These are phyloP conservation scores for Onychomys leucogaster DNA, from an alignment of 2,797 vertebrate species.

Conservation along the genomic window DNA sequence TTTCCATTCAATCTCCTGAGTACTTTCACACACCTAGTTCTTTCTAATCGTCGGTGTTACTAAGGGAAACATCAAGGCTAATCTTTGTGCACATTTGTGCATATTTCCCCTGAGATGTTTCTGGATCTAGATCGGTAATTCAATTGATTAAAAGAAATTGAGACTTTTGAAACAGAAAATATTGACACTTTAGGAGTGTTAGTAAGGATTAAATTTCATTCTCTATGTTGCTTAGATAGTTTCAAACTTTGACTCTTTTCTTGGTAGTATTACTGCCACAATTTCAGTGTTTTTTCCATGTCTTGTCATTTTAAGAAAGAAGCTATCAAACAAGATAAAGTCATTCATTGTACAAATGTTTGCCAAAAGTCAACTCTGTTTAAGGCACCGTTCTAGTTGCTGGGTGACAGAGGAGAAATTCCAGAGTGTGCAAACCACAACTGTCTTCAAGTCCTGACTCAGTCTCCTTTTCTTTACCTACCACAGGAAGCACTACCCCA, in stretches of 20 bases:
- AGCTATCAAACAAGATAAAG: neutral
- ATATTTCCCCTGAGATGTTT: constrained; percentile 53
- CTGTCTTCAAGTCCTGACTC: neutral
- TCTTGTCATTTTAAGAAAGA: constrained; percentile 21
- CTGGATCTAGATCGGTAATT: neutral
- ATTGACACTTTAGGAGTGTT: neutral
- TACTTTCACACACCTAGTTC: neutral
- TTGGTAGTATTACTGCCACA: neutral
- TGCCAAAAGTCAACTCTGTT: neutral
- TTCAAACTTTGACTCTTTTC: constrained; percentile 56
- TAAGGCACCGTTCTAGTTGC: neutral
- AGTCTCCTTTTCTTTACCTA: constrained; percentile 34
- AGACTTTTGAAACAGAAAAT: constrained; percentile 26
- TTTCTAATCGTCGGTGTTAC: neutral
- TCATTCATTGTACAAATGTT: constrained; percentile 38
- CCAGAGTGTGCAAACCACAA: neutral
- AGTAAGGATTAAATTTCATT: constrained; percentile 26
- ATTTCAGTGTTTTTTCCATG: neutral
- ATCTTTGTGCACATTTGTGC: neutral
- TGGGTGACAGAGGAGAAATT: neutral
- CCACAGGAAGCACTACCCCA: neutral
- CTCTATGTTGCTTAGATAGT: constrained; percentile 30
- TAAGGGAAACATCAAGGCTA: neutral
- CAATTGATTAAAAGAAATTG: constrained; percentile 13
- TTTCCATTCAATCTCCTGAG: neutral